Evolutionary conservation across 2,797 vertebrate species (phyloP), one percentile per base, ranked within the genome.

Genomic region (Enteromius viviparus): DNA sequence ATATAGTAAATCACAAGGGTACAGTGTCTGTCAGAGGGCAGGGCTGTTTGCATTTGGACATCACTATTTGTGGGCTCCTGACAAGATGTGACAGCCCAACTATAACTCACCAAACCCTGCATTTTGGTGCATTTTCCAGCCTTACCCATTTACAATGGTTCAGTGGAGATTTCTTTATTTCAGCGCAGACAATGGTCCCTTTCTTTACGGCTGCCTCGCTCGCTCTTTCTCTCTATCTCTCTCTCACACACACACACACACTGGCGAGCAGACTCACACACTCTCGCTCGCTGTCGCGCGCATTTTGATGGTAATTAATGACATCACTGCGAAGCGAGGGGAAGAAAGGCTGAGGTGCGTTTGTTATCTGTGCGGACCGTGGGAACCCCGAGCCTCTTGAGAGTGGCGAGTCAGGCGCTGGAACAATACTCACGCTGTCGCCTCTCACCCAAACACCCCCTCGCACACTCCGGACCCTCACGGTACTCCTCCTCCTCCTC

Each of bases 141-240:
- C 95, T 95, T 96, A 94, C 95, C 95, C 94, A 93, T 95, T 96
- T 96, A 96, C 94, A 96, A 96, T 96, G 96, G 95, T 96, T 95
- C 95, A 97, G 95, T 96, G 94, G 95, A 96, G 95, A 97, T 96
- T 97, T 97, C 96, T 97, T 97, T 97, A 96, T 97, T 97, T 96
- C 91, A 91, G 87, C 90, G 89, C 85, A 92, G 92, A 96, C 94
- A 96, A 95, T 95, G 88, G 93, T 91, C 88, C 90, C 93, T 95
- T 95, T 95, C 92, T 95, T 91, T 90, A 87, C 91, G 85, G 34
- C 86, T 90, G 89, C 86, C 89, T 85, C 89, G 85, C 85, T 78
- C 88, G 83, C 86, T 81, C 77, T 65, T 76, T 81, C 80, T 76
- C 85, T 64, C 81, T 66, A 80, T 40, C 53, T 1, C 53, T 1